Evolutionary conservation across 2,113 vertebrate genomes (phyloP).

Genomic region (Nasalis larvatus): DNA sequence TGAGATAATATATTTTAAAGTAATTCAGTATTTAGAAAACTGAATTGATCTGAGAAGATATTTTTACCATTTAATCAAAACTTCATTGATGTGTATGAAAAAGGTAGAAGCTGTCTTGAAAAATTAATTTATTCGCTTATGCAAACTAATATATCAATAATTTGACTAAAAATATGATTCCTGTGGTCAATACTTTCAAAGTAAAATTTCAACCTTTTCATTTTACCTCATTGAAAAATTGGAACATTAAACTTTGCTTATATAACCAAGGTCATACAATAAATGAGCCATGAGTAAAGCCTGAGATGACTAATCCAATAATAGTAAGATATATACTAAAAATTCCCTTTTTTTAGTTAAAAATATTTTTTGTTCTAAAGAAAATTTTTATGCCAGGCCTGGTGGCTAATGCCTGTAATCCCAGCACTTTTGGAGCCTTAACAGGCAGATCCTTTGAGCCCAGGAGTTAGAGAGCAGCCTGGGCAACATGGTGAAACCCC

Average conservation of each 20-base stretch:
- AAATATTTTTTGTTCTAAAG: constrained; percentile 67
- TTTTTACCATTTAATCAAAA: not conserved
- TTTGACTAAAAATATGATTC: constrained; percentile 42
- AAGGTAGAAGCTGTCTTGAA: not conserved
- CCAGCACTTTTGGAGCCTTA: too few species aligned
- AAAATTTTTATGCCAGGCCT: constrained; percentile 32
- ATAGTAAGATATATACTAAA: constrained; percentile 1
- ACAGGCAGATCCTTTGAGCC: too few species aligned
- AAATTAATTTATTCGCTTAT: constrained; percentile 5
- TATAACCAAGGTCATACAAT: constrained; percentile 12
- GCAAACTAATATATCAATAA: not conserved
- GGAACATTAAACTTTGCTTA: not conserved
- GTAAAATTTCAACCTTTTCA: constrained; percentile 9
- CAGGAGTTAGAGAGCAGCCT: too few species aligned
- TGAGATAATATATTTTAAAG: not conserved
- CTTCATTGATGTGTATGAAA: not conserved
- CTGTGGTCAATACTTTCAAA: constrained; percentile 18
- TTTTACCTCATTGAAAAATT: not conserved
- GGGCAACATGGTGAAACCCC: too few species aligned
- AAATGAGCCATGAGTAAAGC: constrained; percentile 25
- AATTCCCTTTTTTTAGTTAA: constrained; percentile 19
- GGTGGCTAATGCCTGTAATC: too few species aligned
- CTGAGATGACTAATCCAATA: constrained; percentile 18
- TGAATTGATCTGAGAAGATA: not conserved
- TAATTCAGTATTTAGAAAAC: constrained; percentile 19